Evolutionary conservation across 2,888 invertebrate genomes (phyloP), one percentile per base, ranked within the genome.

Genomic region (Rotaria magnacalcarata): DNA sequence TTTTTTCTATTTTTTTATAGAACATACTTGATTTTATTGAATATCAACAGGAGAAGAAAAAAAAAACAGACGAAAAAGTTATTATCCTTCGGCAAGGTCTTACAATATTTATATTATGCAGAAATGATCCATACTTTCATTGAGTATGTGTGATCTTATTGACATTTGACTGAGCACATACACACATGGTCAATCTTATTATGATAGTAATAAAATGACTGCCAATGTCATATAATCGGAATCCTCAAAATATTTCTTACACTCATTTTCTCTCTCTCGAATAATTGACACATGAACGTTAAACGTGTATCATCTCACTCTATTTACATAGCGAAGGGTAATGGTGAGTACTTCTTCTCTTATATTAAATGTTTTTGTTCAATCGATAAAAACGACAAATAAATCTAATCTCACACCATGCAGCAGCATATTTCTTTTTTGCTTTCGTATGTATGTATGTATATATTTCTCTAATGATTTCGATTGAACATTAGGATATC

Each of bases 331-430:
- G 58, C n/a, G 58, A 60, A 60, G 58, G 58, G 58, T n/a, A 60
- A 60, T 60, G 27, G 21, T 14, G 58, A 14, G 58, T 6, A 10
- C 58, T 60, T 34, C 34, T 34, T 34, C 34, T 60, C 58, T 60
- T 27, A 14, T 60, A n/a, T 60, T 60, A 11, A 60, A 60, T 60
- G 58, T 60, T 60, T 60, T 60, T 60, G 58, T 60, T 60, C 58
- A 60, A 60, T 60, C 58, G 58, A 60, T 60, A 60, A 60, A 60
- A 60, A 60, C 58, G 58, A 60, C 58, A 60, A 60, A 60, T 60
- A 60, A 60, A 60, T 60, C 58, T 60, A 60, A 60, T 60, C 58
- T 60, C 58, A 27, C 58, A 60, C 58, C 58, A 60, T 60, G 58
- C n/a, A 27, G 58, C 27, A 60, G n/a, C n/a, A 27, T 27, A 27